Conservation (phyloP, 2,797 vertebrate genomes). For the Hypotaenidia okinawae region DNA sequence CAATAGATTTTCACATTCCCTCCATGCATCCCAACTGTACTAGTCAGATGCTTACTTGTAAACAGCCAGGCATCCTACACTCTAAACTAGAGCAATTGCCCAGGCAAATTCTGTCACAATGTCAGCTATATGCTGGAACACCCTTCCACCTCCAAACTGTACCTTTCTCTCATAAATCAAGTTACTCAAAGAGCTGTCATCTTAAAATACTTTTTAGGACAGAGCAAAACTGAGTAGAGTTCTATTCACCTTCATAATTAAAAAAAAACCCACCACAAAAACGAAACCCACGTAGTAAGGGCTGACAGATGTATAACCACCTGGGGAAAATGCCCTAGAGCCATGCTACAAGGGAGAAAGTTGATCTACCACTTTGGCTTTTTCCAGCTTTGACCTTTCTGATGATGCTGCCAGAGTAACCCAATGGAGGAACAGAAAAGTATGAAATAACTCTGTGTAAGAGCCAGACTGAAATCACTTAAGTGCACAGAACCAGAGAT, state of each 20-base stretch:
- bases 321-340: neutral
- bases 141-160: neutral
- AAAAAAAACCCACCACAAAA: neutral
- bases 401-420: neutral
- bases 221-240: neutral
- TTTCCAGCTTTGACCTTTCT: neutral
- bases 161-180: neutral
- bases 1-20: constrained; percentile 52
- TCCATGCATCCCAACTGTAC: neutral
- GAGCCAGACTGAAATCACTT: neutral
- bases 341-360: neutral
- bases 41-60: neutral
- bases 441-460: neutral
- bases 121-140: neutral
- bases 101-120: constrained; percentile 19
- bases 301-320: neutral
- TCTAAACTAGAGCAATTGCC: neutral
- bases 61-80: constrained; percentile 20
- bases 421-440: neutral
- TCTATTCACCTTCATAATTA: neutral
- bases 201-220: neutral
- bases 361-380: neutral
- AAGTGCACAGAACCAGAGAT: neutral
- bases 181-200: neutral
- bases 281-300: neutral